Base-by-base conservation (phyloP, 2,113 vertebrate species). In the Petaurus breviceps region DNA sequence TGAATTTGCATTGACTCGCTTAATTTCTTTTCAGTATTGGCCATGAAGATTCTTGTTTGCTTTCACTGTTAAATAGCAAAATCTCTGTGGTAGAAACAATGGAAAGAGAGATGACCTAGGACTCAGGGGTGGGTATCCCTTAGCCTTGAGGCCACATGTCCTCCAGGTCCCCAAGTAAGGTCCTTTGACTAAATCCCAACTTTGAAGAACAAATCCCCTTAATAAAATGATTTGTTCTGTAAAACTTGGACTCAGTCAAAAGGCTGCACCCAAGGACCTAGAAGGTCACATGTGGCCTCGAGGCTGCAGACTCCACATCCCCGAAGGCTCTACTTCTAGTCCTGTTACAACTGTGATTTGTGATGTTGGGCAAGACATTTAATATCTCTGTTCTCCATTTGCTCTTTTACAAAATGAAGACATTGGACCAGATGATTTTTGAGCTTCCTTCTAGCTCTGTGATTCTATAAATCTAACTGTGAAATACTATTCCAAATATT, bases 1-100 rank as follows among this genome's bases (percentile, higher is more conserved):
- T 95, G 92, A 91, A 94, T 28, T 50, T n/a, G 68, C 61, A 57
- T n/a, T 68, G 57, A 91, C 37, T 68, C 93, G n/a, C 16, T 90
- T 90, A 12, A 92, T n/a, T 90, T 92, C 19, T 90, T 23, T 91
- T 31, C 92, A 26, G 26, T 16, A 37, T 26, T 68, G 61, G 77
- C 84, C n/a, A 92, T 3, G 9, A 6, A n/a, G 92, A 23, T 7
- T 16, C 26, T 93, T 52, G 24, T 95, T 97, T 19, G 19, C 37
- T 77, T 77, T 77, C 1, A n/a, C 68, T n/a, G 61, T 77, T n/a
- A 7, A n/a, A 4, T 19, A 77, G 31, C 2, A 10, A 31, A 61
- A 77, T n/a, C 31, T 77, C 37, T n/a, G 16, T 77, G 68, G 37
- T 77, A 77, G 68, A 77, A 77, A 37, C 5, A n/a, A 77, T n/a